A percentile compares a stretch with the other conserved stretches of the same genome.
phyloP scores from a whole-genome alignment of 2,888 invertebrate genomes.

The Phalera bucephala region DNA sequence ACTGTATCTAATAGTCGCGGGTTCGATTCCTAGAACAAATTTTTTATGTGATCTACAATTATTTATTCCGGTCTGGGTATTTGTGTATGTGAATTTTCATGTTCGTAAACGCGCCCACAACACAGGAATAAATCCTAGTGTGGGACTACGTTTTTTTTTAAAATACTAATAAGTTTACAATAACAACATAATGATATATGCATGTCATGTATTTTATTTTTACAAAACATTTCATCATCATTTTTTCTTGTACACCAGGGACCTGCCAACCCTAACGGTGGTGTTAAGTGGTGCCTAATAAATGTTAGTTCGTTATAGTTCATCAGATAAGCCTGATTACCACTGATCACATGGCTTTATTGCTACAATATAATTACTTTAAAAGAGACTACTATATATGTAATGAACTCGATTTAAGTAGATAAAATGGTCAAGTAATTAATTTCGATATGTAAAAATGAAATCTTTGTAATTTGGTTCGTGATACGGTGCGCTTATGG shows the following conservation, averaged over 20 bases:
- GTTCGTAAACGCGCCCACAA: no score
- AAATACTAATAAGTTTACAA: no score
- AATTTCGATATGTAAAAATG: slow-evolving; percentile 22
- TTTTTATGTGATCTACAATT: no score
- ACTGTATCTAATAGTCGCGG: no score
- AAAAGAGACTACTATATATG: slow-evolving; percentile 28
- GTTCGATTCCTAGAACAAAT: no score
- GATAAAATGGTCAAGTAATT: slow-evolving; percentile 26
- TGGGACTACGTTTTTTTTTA: no score
- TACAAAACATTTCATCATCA: no score
- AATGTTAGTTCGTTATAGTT: slow-evolving; percentile 24
- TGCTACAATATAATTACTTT: slow-evolving; percentile 54
- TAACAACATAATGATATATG: no score
- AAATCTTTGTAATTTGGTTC: not conserved
- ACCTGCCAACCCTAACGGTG: not conserved
- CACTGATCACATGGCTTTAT: slow-evolving; percentile 46
- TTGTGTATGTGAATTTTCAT: no score
- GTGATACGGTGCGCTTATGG: not conserved
- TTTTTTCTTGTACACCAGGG: not conserved
- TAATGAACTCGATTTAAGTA: slow-evolving; percentile 20
- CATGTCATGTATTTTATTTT: no score
- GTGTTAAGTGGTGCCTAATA: slow-evolving; percentile 25
- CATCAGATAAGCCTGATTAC: slow-evolving; percentile 54
- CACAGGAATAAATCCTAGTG: no score
- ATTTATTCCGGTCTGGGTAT: no score